These are phyloP conservation scores for Dasyornis broadbenti DNA, from an alignment of 2,113 vertebrate species.

Conservation along the genomic window DNA sequence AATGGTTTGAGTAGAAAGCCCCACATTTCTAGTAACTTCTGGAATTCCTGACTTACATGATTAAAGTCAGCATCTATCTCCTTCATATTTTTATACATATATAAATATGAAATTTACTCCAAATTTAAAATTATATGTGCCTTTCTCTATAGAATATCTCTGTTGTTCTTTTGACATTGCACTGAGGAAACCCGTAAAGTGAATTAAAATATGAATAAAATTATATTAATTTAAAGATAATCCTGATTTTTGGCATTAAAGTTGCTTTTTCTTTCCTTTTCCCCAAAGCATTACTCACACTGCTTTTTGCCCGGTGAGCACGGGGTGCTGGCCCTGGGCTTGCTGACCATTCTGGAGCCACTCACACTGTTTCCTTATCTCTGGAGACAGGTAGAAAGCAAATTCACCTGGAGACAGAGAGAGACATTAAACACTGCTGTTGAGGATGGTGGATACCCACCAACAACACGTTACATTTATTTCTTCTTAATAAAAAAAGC, in stretches of 20 bases:
- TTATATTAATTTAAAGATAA: not conserved
- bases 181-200: not conserved
- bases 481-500: not conserved
- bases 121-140: not conserved
- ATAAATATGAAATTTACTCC: not conserved
- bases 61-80: not conserved
- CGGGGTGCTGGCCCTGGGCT: slow-evolving; percentile 58
- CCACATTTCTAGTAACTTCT: not conserved
- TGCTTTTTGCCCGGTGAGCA: slow-evolving; percentile 53
- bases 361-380: slow-evolving; percentile 83
- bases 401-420: slow-evolving; percentile 81
- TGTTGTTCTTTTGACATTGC: not conserved
- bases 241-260: not conserved
- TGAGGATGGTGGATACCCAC: not conserved
- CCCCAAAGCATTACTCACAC: slow-evolving; percentile 71
- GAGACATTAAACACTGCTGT: not conserved
- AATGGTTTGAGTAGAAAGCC: not conserved
- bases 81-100: not conserved
- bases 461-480: not conserved
- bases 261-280: not conserved
- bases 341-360: slow-evolving; percentile 79
- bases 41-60: not conserved
- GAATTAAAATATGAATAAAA: not conserved
- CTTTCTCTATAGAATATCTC: not conserved
- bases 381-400: slow-evolving; percentile 84